Evolutionary conservation across 1,140 invertebrate species (phyloP), one percentile per base, ranked within the genome.

Genomic region (Nilaparvata lugens): DNA sequence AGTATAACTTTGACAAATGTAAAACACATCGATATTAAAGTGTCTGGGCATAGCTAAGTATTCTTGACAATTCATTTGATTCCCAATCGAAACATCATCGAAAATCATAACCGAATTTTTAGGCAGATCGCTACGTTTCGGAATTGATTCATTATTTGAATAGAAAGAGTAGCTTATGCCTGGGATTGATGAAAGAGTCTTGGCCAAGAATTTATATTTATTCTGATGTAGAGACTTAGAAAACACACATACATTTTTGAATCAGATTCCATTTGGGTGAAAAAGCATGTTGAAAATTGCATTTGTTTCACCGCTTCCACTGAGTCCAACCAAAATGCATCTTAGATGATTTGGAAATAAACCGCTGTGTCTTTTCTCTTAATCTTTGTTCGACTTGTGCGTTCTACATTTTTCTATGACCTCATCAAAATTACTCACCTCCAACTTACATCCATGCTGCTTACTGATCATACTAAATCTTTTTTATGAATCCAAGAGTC

Each of bases 171-270:
- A 56, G 21, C 19, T 19, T 9, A 65, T 53, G 40, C 64, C 68
- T 24, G 64, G 59, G 21, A 72, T 56, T 23, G 60, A 55, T 59
- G 69, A 40, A 40, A 73, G 51, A 48, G 72, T 35, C 55, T 61
- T 55, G 59, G 64, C 51, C 38, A 73, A 62, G 65, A 65, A 70
- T 43, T 60, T 56, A 60, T 72, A 73, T 64, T 73, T 73, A 13
- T 69, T 60, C 65, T 73, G 70, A 64, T 70, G 60, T 38, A 72
- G 62, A 2, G 69, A 71, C 65, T 74, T 74, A 38, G 70, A n/a
- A n/a, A 72, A 74, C 3, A 75, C 21, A 60, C 74, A 75, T 40
- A 74, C 56, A 64, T 75, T 74, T 69, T 73, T 60, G 65, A 72
- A 72, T 55, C 61, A n/a, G 60, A 72, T 58, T n/a, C 71, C 72